phyloP scores from a whole-genome alignment of 1,140 invertebrate genomes.

The Reticulitermes speratus region DNA sequence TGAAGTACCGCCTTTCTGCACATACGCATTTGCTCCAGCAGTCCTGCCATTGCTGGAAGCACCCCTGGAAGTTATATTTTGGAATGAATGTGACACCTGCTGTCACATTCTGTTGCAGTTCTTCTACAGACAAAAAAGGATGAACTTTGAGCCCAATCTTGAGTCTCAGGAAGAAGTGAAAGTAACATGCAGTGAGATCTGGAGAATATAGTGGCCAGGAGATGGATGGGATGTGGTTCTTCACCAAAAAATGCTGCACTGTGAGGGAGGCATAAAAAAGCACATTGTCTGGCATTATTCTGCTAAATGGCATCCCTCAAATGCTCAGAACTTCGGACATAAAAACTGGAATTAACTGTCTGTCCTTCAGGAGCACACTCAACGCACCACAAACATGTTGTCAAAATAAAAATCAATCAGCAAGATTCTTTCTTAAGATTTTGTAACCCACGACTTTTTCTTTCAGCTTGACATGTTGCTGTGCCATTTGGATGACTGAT shows the following conservation, averaged over 20 bases:
- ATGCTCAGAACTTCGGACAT: too few relatives aligned
- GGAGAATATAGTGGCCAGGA: conserved; percentile 42
- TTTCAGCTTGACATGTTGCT: too few relatives aligned
- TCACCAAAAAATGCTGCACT: conserved; percentile 37
- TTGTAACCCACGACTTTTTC: too few relatives aligned
- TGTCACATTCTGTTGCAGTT: conserved; percentile 34
- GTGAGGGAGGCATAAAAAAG: conserved; percentile 38
- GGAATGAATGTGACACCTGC: neutral
- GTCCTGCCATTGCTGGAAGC: conserved; percentile 33
- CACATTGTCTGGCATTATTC: conserved; percentile 40
- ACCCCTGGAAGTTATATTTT: conserved; percentile 22
- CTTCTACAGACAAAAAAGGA: conserved; percentile 37
- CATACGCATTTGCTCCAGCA: neutral
- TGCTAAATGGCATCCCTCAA: neutral
- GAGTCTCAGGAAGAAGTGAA: conserved; percentile 39
- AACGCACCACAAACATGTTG: too few relatives aligned
- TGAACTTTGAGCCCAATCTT: conserved; percentile 39
- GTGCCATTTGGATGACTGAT: too few relatives aligned
- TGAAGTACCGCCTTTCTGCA: neutral
- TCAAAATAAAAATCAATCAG: too few relatives aligned
- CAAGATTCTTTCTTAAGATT: too few relatives aligned
- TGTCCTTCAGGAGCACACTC: too few relatives aligned
- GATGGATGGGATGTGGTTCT: conserved; percentile 39
- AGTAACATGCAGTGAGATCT: conserved; percentile 40
- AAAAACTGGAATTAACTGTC: too few relatives aligned